phyloP scores from a whole-genome alignment of 2,113 vertebrate genomes.

The Bolborhynchus lineola region DNA sequence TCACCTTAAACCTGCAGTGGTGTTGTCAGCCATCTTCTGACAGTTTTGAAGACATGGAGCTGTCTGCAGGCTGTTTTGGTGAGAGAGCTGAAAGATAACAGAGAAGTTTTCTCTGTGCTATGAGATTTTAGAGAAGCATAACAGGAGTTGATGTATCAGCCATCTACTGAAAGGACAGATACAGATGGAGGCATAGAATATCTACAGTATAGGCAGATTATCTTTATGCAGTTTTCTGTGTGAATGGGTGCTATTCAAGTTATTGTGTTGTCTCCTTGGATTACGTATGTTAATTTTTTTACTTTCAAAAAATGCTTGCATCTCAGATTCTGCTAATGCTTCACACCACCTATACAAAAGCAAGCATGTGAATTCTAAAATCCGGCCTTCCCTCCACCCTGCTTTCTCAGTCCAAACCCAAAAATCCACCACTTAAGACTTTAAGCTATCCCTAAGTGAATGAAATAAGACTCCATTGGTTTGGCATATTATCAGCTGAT shows the following conservation, averaged over 20 bases:
- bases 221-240: neutral
- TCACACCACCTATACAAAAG: neutral
- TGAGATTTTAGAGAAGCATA: neutral
- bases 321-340: neutral
- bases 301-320: neutral
- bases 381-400: neutral
- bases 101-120: neutral
- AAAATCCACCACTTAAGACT: neutral
- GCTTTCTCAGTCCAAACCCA: neutral
- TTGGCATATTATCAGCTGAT: neutral
- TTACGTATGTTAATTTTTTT: neutral
- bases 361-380: neutral
- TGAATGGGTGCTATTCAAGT: neutral
- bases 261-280: neutral
- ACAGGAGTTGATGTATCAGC: neutral
- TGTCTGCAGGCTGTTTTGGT: neutral
- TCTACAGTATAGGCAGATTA: neutral
- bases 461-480: neutral
- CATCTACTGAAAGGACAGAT: neutral
- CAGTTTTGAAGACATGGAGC: neutral
- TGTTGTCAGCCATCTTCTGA: neutral
- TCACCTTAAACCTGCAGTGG: neutral
- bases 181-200: neutral
- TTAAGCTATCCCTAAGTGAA: neutral
- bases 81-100: neutral